A percentile compares a stretch with the other conserved stretches of the same genome.
Evolutionary conservation across 2,797 vertebrate species (phyloP).

Genomic region (Enteromius anoplus): DNA sequence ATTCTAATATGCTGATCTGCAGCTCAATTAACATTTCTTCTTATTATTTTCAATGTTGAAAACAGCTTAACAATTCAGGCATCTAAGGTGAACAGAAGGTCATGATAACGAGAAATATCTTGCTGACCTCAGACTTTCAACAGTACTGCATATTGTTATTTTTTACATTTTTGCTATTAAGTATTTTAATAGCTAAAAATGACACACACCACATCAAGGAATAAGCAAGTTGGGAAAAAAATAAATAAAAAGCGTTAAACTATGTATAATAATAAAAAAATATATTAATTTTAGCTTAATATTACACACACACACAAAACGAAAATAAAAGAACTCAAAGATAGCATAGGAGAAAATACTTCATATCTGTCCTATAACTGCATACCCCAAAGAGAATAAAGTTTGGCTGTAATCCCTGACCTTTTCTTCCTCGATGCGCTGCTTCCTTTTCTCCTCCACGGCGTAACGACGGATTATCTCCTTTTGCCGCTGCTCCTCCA

Average conservation of each 20-base stretch:
- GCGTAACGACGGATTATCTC: constrained; percentile 82
- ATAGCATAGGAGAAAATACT: background rate
- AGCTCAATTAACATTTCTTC: background rate
- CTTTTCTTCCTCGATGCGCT: constrained; percentile 85
- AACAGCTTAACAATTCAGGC: background rate
- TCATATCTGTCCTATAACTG: background rate
- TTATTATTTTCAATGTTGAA: background rate
- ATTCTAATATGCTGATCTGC: constrained; percentile 1
- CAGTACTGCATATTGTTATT: background rate
- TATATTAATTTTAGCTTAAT: background rate
- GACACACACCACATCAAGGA: background rate
- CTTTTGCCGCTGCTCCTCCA: constrained; percentile 85
- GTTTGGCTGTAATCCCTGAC: constrained; percentile 72
- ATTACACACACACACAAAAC: background rate
- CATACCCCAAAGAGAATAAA: background rate
- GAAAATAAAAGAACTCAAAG: background rate
- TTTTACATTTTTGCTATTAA: no score
- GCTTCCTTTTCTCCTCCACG: constrained; percentile 84
- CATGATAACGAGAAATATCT: background rate
- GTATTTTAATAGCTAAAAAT: background rate
- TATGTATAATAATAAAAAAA: background rate
- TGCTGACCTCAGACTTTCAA: background rate
- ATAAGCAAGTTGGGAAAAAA: background rate
- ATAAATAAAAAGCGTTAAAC: background rate
- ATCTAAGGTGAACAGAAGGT: background rate